These are phyloP conservation scores for Ciconia maguari DNA, from an alignment of 2,113 vertebrate genomes.

Conservation along the genomic window DNA sequence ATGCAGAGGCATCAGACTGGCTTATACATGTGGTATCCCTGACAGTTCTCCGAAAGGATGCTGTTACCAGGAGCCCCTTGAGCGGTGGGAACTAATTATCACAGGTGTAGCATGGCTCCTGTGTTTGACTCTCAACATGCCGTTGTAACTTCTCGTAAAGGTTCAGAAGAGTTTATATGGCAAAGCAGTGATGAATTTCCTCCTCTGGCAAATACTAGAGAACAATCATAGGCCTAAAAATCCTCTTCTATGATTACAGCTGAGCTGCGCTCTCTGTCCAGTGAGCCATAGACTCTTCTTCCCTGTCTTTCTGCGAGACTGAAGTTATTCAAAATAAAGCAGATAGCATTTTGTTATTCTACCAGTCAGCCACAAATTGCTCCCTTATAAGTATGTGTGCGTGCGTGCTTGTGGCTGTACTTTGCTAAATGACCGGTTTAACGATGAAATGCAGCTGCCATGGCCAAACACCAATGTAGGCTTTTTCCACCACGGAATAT, in stretches of 20 bases:
- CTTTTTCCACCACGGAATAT: not conserved
- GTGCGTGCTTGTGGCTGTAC: slow-evolving; percentile 53
- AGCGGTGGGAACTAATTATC: not conserved
- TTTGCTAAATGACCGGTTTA: not conserved
- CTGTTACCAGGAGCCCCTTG: slow-evolving; percentile 46
- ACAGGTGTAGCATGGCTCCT: slow-evolving; percentile 64
- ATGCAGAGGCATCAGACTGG: slow-evolving; percentile 65
- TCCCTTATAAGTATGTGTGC: slow-evolving; percentile 6
- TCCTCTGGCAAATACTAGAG: slow-evolving; percentile 2
- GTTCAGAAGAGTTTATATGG: slow-evolving; percentile 1
- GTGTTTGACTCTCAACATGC: slow-evolving; percentile 38
- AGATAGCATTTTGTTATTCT: not conserved
- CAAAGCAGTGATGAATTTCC: not conserved
- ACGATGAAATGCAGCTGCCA: slow-evolving; percentile 21
- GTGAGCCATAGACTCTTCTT: not conserved
- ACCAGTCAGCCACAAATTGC: slow-evolving; percentile 20
- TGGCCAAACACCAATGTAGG: slow-evolving; percentile 3
- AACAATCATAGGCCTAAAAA: not conserved
- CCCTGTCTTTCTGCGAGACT: not conserved
- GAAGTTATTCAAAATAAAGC: not conserved
- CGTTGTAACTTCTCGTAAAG: not conserved
- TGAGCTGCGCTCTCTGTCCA: not conserved
- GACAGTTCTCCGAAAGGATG: slow-evolving; percentile 37
- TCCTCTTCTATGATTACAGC: not conserved
- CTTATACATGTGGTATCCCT: slow-evolving; percentile 60